Evolutionary conservation across 2,113 vertebrate species (phyloP).

Genomic region (human (Homo sapiens)): GRCh38 chr15:29991001-29991500

Average conservation of each 20-base stretch:
- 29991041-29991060: background rate
- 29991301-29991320: background rate
- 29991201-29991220: background rate
- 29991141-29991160: constrained; percentile 33
- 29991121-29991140: background rate
- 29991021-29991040: background rate
- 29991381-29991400: background rate
- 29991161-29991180: background rate
- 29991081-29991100: background rate
- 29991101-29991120: background rate
- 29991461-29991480: background rate
- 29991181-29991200: background rate
- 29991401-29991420: background rate
- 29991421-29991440: background rate
- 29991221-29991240: background rate
- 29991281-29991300: background rate
- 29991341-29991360: background rate
- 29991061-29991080: background rate
- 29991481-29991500: constrained; percentile 46
- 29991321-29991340: background rate
- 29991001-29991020: background rate
- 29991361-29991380: background rate
- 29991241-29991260: constrained; percentile 11
- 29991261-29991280: background rate
- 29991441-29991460: constrained; percentile 21